A percentile compares a stretch with the other conserved stretches of the same genome.
Conservation (phyloP, 2,797 vertebrate genomes). For the Prionace glauca region DNA sequence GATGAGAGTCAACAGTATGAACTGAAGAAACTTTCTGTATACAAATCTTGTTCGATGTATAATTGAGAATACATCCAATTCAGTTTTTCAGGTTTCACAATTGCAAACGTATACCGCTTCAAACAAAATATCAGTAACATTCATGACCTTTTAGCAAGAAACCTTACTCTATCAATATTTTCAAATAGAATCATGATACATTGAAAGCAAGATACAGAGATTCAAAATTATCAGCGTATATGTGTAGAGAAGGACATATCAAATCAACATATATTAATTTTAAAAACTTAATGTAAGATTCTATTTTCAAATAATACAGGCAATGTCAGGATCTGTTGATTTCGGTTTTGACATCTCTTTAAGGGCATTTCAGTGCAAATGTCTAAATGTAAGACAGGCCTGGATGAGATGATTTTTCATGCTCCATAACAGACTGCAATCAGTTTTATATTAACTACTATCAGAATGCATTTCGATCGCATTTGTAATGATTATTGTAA, state of each 20-base stretch:
- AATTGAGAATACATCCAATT: not conserved
- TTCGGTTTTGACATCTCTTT: not conserved
- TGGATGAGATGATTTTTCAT: not conserved
- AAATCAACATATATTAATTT: not conserved
- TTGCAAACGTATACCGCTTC: not conserved
- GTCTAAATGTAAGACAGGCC: not conserved
- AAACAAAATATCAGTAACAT: not conserved
- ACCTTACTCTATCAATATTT: not conserved
- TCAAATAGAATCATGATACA: not conserved
- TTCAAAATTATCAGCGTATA: not conserved
- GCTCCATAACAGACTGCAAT: not conserved
- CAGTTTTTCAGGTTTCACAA: constrained; percentile 4
- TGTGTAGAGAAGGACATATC: not conserved
- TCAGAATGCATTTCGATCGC: not conserved
- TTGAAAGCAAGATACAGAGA: not conserved
- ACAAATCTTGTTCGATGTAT: not conserved
- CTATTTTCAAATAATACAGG: not conserved
- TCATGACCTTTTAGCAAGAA: not conserved
- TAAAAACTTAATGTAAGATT: not conserved
- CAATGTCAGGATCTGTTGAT: not conserved
- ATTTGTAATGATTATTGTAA: not conserved
- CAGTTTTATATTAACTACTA: not conserved
- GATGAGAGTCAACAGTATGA: not conserved
- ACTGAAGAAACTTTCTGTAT: not conserved
- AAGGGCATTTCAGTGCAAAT: not conserved